A percentile compares a stretch with the other conserved stretches of the same genome.
These are phyloP conservation scores for Caracal caracal DNA, from an alignment of 2,113 vertebrate species.

Conservation along the genomic window DNA sequence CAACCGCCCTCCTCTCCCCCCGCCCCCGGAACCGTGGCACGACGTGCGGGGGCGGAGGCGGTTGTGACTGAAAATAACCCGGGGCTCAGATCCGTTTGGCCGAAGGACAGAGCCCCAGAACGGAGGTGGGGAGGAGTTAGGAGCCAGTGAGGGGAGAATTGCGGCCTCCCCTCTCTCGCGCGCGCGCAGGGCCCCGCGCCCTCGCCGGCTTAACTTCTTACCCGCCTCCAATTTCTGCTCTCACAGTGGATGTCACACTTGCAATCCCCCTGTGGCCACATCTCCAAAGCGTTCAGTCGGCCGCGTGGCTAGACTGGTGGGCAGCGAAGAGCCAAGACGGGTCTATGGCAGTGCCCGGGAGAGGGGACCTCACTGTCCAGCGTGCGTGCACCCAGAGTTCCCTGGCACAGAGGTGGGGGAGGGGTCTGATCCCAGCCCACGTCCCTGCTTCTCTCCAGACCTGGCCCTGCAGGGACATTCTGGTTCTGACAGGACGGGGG, in stretches of 20 bases:
- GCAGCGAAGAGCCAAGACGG: not conserved
- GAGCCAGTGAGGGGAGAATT: not conserved
- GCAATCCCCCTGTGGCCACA: not conserved
- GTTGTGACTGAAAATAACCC: not conserved
- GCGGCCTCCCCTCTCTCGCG: rapidly evolving
- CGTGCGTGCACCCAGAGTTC: not conserved
- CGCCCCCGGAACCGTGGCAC: not conserved
- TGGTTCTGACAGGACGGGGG: constrained; percentile 5
- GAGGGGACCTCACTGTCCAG: not conserved
- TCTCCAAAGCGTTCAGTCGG: not conserved
- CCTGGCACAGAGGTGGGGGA: not conserved
- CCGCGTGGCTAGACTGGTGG: not conserved
- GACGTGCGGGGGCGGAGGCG: not conserved
- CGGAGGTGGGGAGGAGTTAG: not conserved
- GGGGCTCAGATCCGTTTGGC: not conserved
- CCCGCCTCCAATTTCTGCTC: not conserved
- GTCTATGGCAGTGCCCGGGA: no score
- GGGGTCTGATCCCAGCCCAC: not conserved
- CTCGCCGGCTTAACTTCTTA: not conserved
- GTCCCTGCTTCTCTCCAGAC: not conserved
- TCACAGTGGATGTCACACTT: not conserved
- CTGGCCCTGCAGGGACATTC: not conserved
- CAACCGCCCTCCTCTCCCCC: not conserved
- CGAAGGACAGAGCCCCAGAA: not conserved
- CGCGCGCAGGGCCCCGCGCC: no score